phyloP scores from a whole-genome alignment of 2,797 vertebrate genomes.

The Lagorchestes hirsutus region DNA sequence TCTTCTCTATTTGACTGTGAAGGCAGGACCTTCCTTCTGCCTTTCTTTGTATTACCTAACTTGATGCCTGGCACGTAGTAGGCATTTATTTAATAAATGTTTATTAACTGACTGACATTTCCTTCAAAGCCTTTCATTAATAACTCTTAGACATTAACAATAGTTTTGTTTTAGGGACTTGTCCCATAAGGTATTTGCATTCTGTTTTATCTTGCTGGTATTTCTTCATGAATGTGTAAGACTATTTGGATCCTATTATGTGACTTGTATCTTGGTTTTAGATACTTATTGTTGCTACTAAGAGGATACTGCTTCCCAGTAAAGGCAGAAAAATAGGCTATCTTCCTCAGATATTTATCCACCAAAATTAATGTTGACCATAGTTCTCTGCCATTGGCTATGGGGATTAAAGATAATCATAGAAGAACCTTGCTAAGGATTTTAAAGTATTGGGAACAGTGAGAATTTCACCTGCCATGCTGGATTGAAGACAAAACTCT shows the following conservation, averaged over 20 bases:
- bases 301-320: neutral
- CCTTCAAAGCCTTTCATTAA: neutral
- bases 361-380: neutral
- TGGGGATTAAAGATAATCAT: neutral
- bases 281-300: neutral
- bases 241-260: neutral
- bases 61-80: neutral
- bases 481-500: neutral
- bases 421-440: neutral
- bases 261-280: neutral
- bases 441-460: neutral
- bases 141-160: neutral
- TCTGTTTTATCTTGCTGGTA: neutral
- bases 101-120: neutral
- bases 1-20: neutral
- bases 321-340: neutral
- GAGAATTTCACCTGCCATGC: neutral
- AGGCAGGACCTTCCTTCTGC: neutral
- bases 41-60: neutral
- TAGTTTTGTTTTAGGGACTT: neutral
- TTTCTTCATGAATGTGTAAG: neutral
- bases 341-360: neutral
- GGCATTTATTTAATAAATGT: neutral
- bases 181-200: neutral
- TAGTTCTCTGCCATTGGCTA: neutral